Evolutionary conservation across 2,888 invertebrate genomes (phyloP).

Genomic region (Pollenia amentaria): DNA sequence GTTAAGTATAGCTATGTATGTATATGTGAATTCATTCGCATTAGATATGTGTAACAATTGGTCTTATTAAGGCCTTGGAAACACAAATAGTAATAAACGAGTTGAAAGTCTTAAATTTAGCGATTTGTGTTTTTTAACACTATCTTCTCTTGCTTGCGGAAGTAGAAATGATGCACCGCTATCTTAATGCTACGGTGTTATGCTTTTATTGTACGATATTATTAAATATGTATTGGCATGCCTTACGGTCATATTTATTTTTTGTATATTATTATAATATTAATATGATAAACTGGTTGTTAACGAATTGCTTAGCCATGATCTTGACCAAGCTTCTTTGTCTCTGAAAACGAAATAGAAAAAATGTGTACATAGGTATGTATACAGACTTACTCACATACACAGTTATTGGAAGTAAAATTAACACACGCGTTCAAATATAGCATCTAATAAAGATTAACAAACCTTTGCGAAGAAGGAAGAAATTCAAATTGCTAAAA

Average conservation of each 20-base stretch:
- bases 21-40: not conserved
- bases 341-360: conserved; percentile 5
- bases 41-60: not conserved
- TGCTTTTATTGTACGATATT: not conserved
- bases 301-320: conserved; percentile 8
- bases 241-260: not conserved
- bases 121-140: not conserved
- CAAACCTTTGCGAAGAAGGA: not conserved
- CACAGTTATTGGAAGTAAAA: too few species aligned
- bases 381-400: too few species aligned
- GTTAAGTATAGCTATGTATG: not conserved
- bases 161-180: conserved; percentile 26
- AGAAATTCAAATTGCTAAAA: not conserved
- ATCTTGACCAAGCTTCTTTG: conserved; percentile 33
- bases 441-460: not conserved
- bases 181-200: not conserved
- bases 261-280: not conserved
- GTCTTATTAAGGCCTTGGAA: not conserved
- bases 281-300: conserved; percentile 7
- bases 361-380: not conserved
- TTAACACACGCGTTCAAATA: too few species aligned
- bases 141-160: conserved; percentile 14
- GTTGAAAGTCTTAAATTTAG: not conserved
- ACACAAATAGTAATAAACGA: conserved; percentile 3
- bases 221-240: conserved; percentile 13